Evolutionary conservation across 2,797 vertebrate species (phyloP).

Genomic region (Paratrypauchen microcephalus): DNA sequence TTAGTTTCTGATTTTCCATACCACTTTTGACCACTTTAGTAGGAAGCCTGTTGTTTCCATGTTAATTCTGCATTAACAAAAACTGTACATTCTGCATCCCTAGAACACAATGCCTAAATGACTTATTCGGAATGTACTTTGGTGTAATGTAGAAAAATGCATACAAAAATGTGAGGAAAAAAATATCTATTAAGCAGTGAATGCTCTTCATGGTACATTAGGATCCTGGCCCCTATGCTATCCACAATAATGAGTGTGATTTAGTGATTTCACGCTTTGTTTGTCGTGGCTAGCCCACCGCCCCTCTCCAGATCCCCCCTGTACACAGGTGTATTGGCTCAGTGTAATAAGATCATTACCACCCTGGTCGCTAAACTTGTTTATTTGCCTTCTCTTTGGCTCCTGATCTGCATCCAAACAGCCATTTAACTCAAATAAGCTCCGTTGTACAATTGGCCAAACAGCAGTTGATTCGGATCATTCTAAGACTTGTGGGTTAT

Average conservation of each 20-base stretch:
- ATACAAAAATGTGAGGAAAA: conserved; percentile 61
- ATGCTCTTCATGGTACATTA: conserved; percentile 80
- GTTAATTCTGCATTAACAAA: conserved; percentile 1
- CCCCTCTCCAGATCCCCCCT: conserved; percentile 66
- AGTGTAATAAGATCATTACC: conserved; percentile 80
- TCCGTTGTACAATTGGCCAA: conserved; percentile 66
- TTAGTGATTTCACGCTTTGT: conserved; percentile 84
- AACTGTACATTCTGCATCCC: background rate
- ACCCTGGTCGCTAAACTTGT: conserved; percentile 72
- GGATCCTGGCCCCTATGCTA: conserved; percentile 73
- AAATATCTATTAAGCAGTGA: conserved; percentile 77
- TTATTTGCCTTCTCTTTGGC: conserved; percentile 70
- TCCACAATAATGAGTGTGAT: conserved; percentile 80
- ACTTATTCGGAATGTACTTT: conserved; percentile 60
- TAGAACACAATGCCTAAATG: conserved; percentile 44
- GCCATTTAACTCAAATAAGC: conserved; percentile 77
- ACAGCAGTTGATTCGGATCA: conserved; percentile 69
- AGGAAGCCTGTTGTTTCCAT: background rate
- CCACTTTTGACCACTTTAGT: too few relatives aligned
- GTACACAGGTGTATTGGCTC: conserved; percentile 79
- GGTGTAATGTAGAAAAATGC: conserved; percentile 66
- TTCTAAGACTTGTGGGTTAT: conserved; percentile 67
- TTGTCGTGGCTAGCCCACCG: conserved; percentile 72
- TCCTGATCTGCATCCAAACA: conserved; percentile 75
- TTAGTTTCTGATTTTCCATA: too few relatives aligned